phyloP scores from a whole-genome alignment of 2,888 invertebrate genomes.

The Acleris sparsana region DNA sequence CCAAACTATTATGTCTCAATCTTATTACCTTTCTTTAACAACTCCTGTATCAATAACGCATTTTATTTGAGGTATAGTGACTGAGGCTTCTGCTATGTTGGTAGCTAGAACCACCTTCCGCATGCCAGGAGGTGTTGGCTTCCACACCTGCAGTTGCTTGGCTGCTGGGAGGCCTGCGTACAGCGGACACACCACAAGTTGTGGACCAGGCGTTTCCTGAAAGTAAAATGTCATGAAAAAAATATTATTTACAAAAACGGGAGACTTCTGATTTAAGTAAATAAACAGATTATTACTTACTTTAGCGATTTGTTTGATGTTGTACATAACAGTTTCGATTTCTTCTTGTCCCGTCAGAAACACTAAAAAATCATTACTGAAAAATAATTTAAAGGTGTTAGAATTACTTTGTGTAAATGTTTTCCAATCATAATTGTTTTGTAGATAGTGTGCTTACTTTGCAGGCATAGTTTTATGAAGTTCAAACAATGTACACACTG shows the following conservation, averaged over 20 bases:
- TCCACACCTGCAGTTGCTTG: constrained; percentile 95
- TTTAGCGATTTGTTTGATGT: constrained; percentile 88
- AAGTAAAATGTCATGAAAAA: constrained; percentile 39
- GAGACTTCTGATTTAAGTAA: not conserved
- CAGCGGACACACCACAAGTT: constrained; percentile 91
- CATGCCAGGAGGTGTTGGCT: constrained; percentile 86
- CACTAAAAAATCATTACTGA: constrained; percentile 94
- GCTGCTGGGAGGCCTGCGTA: constrained; percentile 95
- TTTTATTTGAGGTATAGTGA: constrained; percentile 96
- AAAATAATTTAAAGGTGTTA: constrained; percentile 54
- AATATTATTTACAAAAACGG: too few relatives aligned
- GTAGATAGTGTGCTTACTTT: constrained; percentile 83
- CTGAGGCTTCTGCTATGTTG: constrained; percentile 98
- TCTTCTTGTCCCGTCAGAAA: constrained; percentile 99
- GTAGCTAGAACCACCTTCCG: constrained; percentile 97
- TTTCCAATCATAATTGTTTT: constrained; percentile 8
- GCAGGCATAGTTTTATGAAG: constrained; percentile 92
- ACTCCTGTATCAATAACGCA: constrained; percentile 96
- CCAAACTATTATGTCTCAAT: too few relatives aligned
- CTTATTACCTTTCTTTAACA: constrained; percentile 91
- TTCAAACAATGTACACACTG: constrained; percentile 94
- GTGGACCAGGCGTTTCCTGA: constrained; percentile 85
- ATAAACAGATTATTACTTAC: constrained; percentile 62
- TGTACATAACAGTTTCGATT: constrained; percentile 93
- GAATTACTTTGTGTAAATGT: not conserved